Base-by-base conservation (phyloP, 2,888 invertebrate species). In the Plemyria rubiginata region DNA sequence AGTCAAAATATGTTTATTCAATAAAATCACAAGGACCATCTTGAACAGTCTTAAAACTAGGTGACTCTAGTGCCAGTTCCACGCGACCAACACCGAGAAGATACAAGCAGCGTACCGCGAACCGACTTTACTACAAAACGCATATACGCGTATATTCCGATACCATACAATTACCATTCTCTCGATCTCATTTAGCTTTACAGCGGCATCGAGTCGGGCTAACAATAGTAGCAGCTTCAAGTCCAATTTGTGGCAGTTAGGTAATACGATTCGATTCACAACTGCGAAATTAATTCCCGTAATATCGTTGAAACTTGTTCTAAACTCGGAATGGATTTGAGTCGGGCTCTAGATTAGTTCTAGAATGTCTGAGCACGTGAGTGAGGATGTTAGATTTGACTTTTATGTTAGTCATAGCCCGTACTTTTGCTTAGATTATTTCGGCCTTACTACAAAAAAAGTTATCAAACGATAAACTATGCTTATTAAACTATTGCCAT, bases 181-280 rank as follows among this genome's bases (percentile, higher is more conserved):
- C 54, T 60, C 60, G 60, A 60, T 62, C 60, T 62, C 60, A 66
- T 60, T 59, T 59, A 61, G 61, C 60, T 58, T 61, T 55, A 57
- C 61, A 64, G 53, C 57, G 46, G 54, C 40, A 54, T 61, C 43
- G 54, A 55, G 29, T 63, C 53, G 48, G 54, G 49, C 45, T 28
- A 38, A 62, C 70, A 67, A 65, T 73, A 56, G 79, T 75, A 74
- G 45, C 45, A 64, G 51, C 22, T 65, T 67, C 56, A 64, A 70
- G 66, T 75, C 71, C 79, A 78, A 79, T 80, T 80, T 79, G 81
- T 68, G 72, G 71, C 67, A 72, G 74, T 78, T 74, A 76, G 75
- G 71, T 78, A 75, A 77, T 74, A 72, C 71, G 74, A 78, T 79
- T 81, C 74, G 75, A 80, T 78, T 79, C 72, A 67, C 67, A 62